A percentile compares a stretch with the other conserved stretches of the same genome.
These are phyloP conservation scores for Bursaphelenchus mucronatus DNA, from an alignment of 1,140 invertebrate genomes.

Conservation along the genomic window DNA sequence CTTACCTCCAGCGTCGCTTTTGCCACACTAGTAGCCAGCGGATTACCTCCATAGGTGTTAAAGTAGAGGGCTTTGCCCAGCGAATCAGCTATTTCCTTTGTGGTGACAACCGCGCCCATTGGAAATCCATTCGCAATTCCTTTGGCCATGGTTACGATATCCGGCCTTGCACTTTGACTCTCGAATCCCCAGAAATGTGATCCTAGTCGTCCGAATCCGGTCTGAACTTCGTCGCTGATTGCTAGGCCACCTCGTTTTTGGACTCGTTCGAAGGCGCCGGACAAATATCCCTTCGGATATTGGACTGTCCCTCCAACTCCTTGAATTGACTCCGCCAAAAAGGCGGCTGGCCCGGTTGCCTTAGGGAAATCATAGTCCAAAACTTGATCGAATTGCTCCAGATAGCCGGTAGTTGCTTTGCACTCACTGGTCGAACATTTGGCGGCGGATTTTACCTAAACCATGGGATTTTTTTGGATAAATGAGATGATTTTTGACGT, in stretches of 20 bases:
- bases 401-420: slow-evolving; percentile 73
- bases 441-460: slow-evolving; percentile 10
- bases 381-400: slow-evolving; percentile 75
- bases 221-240: slow-evolving; percentile 88
- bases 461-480: no score
- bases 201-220: slow-evolving; percentile 88
- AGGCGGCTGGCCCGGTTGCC: slow-evolving; percentile 72
- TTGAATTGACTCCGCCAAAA: slow-evolving; percentile 87
- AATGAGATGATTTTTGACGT: no score
- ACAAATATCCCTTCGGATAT: slow-evolving; percentile 80
- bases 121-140: slow-evolving; percentile 70
- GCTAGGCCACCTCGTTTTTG: slow-evolving; percentile 77
- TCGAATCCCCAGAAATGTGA: slow-evolving; percentile 92
- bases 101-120: slow-evolving; percentile 85
- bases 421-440: slow-evolving; percentile 64
- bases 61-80: slow-evolving; percentile 78
- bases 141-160: slow-evolving; percentile 73
- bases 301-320: slow-evolving; percentile 85
- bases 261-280: slow-evolving; percentile 75
- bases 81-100: slow-evolving; percentile 73
- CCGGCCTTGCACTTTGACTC: slow-evolving; percentile 76
- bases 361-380: slow-evolving; percentile 73
- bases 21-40: slow-evolving; percentile 79
- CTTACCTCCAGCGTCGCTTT: slow-evolving; percentile 79
- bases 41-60: slow-evolving; percentile 93